Conservation (phyloP, 2,888 invertebrate genomes). For the Sinelater perroti region DNA sequence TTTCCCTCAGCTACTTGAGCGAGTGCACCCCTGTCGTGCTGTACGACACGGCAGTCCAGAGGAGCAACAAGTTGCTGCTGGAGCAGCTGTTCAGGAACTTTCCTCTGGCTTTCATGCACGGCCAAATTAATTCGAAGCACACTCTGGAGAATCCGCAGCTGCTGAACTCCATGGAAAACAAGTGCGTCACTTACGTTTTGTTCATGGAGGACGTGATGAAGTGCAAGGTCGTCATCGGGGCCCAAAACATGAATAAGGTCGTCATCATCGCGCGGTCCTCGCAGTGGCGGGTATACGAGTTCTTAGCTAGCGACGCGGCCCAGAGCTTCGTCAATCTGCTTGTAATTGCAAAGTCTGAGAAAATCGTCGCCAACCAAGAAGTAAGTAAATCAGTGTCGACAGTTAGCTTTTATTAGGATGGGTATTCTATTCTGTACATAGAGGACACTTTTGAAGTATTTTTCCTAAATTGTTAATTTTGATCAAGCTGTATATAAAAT, state of each 20-base stretch:
- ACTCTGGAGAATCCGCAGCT: slow-evolving; percentile 62
- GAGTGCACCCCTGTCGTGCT: slow-evolving; percentile 73
- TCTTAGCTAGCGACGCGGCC: slow-evolving; percentile 68
- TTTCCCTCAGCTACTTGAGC: slow-evolving; percentile 68
- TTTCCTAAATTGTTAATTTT: no score
- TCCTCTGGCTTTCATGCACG: slow-evolving; percentile 70
- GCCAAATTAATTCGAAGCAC: slow-evolving; percentile 65
- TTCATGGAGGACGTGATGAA: slow-evolving; percentile 72
- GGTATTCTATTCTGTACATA: no score
- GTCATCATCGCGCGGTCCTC: slow-evolving; percentile 75
- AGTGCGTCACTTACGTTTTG: slow-evolving; percentile 72
- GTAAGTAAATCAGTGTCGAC: no score
- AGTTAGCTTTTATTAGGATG: no score
- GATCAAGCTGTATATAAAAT: no score
- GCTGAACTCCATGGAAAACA: slow-evolving; percentile 56
- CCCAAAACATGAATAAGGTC: slow-evolving; percentile 71
- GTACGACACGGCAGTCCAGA: slow-evolving; percentile 70
- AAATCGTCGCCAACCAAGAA: slow-evolving; percentile 52
- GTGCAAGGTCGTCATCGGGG: slow-evolving; percentile 67
- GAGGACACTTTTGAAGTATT: no score
- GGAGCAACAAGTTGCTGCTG: slow-evolving; percentile 65
- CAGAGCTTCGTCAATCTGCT: slow-evolving; percentile 75
- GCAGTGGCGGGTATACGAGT: slow-evolving; percentile 79
- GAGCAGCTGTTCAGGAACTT: slow-evolving; percentile 67
- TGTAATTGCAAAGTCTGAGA: slow-evolving; percentile 73